Conservation (phyloP, 2,113 vertebrate species). For the Aphyosemion australe region DNA sequence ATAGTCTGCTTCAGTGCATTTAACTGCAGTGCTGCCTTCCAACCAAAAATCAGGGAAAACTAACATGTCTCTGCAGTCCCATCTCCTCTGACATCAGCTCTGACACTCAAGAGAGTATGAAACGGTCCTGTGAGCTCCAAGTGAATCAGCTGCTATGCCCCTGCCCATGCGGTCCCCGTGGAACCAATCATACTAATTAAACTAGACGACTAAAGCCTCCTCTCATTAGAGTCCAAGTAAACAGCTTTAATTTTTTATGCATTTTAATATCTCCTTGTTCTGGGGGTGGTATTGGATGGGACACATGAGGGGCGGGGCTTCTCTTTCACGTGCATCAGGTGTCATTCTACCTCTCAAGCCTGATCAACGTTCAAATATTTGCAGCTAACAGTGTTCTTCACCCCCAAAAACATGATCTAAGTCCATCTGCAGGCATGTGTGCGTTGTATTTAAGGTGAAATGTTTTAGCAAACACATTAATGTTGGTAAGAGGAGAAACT, state of each 20-base stretch:
- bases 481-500: background rate
- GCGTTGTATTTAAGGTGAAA: background rate
- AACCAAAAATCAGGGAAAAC: constrained; percentile 65
- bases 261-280: constrained; percentile 89
- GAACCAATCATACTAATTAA: constrained; percentile 78
- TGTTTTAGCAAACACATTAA: constrained; percentile 9
- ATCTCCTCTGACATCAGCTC: constrained; percentile 64
- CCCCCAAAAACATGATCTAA: background rate
- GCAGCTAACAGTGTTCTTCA: background rate
- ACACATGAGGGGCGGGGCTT: background rate
- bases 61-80: constrained; percentile 67
- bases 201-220: constrained; percentile 77
- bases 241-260: constrained; percentile 88
- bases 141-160: constrained; percentile 65
- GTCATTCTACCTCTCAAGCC: constrained; percentile 46
- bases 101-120: constrained; percentile 55
- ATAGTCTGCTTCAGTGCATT: constrained; percentile 75
- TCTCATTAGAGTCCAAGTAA: constrained; percentile 90
- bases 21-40: constrained; percentile 70
- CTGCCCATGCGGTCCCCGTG: constrained; percentile 63
- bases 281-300: constrained; percentile 40
- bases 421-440: background rate
- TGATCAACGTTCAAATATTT: background rate
- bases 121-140: constrained; percentile 63
- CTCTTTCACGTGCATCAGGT: constrained; percentile 19